Base-by-base conservation (phyloP, 2,888 invertebrate species). In the Reticulitermes lucifugus region DNA sequence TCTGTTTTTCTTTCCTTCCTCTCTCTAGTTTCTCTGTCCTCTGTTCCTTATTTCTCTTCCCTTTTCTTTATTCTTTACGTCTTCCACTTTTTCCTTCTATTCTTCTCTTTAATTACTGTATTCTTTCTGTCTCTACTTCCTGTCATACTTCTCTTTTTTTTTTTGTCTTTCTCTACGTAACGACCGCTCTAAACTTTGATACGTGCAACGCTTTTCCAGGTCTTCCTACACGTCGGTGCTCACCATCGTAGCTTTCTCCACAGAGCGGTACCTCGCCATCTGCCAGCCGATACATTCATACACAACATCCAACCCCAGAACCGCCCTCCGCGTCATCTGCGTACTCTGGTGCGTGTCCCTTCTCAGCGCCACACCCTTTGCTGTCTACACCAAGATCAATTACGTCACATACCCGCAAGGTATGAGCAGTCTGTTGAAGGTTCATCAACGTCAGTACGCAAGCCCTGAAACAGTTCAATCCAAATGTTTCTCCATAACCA, bases 231-330 rank as follows among this genome's bases (percentile, higher is more conserved):
- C 97, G 1, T 98, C 98, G 0, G 96, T 98, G 81, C 91, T 98
- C 89, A 98, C 98, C 43, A 98, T 98, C 88, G 97, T 97, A 77
- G 97, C 97, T 5, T 98, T 98, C 91, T 97, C 98, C 0, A 94
- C 96, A 91, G 98, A 98, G 91, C 93, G 98, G 75, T 97, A 97
- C 92, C 91, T 98, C 88, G 98, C 98, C 59, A 98, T 98, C 89
- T 98, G 98, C 90, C 96, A 97, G 90, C 98, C 98, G 0, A 91
- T 98, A 71, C 94, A 95, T 89, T 93, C 96, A 86, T 96, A 97
- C 91, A 94, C 95, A 65, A 96, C 97, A 94, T 96, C 96, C 0
- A 96, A 96, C 1, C 93, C 97, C 55, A 94, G 96, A 81, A 92
- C 98, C n/a, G 96, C 97, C 2, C 91, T 96, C 59, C 93, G 95